These are phyloP conservation scores for Crocuta crocuta DNA, from an alignment of 2,113 vertebrate genomes.

Conservation along the genomic window DNA sequence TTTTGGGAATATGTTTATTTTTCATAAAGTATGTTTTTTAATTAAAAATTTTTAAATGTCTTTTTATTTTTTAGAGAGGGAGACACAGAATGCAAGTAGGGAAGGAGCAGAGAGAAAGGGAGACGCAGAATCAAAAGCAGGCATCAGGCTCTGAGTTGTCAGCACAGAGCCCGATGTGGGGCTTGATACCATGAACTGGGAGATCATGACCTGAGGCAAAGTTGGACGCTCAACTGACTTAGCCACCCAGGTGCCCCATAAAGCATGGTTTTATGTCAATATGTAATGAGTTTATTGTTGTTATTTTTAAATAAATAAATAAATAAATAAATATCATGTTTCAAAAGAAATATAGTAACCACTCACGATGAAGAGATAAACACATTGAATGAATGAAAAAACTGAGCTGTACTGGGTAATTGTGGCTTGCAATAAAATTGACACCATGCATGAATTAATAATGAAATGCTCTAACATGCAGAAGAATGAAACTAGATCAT, in stretches of 20 bases:
- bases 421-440: not conserved
- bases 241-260: not conserved
- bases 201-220: too few relatives aligned
- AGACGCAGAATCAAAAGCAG: too few relatives aligned
- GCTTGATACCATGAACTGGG: too few relatives aligned
- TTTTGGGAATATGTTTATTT: not conserved
- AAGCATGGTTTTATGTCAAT: not conserved
- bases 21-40: not conserved
- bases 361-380: not conserved
- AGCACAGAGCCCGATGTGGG: too few relatives aligned
- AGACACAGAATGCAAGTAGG: too few relatives aligned
- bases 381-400: not conserved
- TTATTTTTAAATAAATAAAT: conserved; percentile 33
- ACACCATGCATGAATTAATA: not conserved
- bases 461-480: not conserved
- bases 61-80: too few relatives aligned
- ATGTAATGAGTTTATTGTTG: not conserved
- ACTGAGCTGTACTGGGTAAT: not conserved
- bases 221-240: too few relatives aligned
- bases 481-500: too few relatives aligned
- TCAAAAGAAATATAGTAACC: not conserved
- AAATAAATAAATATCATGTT: not conserved
- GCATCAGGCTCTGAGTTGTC: too few relatives aligned
- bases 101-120: too few relatives aligned
- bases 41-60: too few relatives aligned